phyloP scores from a whole-genome alignment of 1,140 invertebrate species.

The Drosophila ambigua region DNA sequence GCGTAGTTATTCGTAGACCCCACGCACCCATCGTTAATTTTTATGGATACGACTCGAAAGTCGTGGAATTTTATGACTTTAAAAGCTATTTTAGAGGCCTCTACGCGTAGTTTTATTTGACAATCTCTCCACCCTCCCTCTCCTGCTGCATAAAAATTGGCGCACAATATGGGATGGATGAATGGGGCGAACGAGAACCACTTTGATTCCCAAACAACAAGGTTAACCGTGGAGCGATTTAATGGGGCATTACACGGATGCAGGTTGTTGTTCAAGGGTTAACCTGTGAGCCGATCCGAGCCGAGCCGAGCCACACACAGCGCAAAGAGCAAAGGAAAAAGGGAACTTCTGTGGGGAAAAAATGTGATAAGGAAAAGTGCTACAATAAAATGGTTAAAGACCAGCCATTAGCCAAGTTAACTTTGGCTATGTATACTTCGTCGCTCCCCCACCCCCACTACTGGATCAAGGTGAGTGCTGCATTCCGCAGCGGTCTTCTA shows the following conservation, averaged over 20 bases:
- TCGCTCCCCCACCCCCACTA: not conserved
- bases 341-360: conserved; percentile 12
- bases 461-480: conserved; percentile 10
- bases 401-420: conserved; percentile 78
- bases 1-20: conserved; percentile 39
- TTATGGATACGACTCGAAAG: conserved; percentile 69
- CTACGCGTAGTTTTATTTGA: conserved; percentile 70
- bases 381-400: conserved; percentile 79
- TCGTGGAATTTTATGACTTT: conserved; percentile 81
- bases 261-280: conserved; percentile 46
- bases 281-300: conserved; percentile 25
- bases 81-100: conserved; percentile 82
- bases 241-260: conserved; percentile 39
- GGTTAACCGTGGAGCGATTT: conserved; percentile 58
- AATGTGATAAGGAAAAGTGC: conserved; percentile 69
- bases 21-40: conserved; percentile 79
- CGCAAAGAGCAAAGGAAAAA: not conserved
- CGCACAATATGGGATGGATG: conserved; percentile 53
- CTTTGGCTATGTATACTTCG: conserved; percentile 30
- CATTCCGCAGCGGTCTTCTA: conserved; percentile 31
- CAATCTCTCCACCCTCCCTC: conserved; percentile 48
- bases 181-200: conserved; percentile 30
- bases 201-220: conserved; percentile 56
- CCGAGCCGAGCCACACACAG: conserved; percentile 35
- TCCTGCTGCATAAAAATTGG: conserved; percentile 66